Evolutionary conservation across 2,797 vertebrate genomes (phyloP).

Genomic region (Esox masquinongy): DNA sequence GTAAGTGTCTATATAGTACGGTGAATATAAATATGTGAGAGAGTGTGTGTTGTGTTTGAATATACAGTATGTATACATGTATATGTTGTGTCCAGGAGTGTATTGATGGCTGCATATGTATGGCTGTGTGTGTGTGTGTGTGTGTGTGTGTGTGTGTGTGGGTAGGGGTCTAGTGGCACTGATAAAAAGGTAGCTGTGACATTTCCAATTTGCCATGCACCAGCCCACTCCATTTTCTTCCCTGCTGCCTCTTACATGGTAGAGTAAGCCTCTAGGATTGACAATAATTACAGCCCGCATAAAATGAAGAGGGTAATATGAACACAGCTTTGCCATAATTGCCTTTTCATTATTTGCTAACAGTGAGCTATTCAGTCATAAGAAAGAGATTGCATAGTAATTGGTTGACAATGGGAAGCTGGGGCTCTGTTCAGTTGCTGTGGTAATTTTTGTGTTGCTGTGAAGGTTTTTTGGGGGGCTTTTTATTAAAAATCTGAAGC

Average conservation of each 20-base stretch:
- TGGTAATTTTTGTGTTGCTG: constrained; percentile 90
- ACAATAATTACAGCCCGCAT: constrained; percentile 97
- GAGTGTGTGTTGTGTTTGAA: constrained; percentile 20
- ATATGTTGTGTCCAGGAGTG: neutral
- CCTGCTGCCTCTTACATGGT: constrained; percentile 96
- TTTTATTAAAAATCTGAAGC: constrained; percentile 98
- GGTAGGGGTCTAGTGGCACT: constrained; percentile 86
- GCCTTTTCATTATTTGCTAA: constrained; percentile 99
- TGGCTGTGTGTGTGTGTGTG: constrained; percentile 10
- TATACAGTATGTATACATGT: constrained; percentile 44
- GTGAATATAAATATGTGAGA: neutral
- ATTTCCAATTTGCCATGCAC: constrained; percentile 99
- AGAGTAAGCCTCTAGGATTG: constrained; percentile 97
- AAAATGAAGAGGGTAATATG: constrained; percentile 98
- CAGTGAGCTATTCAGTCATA: constrained; percentile 99
- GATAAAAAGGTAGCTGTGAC: constrained; percentile 96
- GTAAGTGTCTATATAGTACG: constrained; percentile 49
- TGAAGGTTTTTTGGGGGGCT: constrained; percentile 74
- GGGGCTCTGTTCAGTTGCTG: constrained; percentile 89
- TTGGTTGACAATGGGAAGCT: constrained; percentile 98
- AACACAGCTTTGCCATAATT: constrained; percentile 98
- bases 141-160: constrained; percentile 18
- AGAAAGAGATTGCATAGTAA: constrained; percentile 98
- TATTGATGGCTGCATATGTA: neutral
- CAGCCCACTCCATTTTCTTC: constrained; percentile 96